These are phyloP conservation scores for Nymphalis io DNA, from an alignment of 1,140 invertebrate genomes.

Conservation along the genomic window DNA sequence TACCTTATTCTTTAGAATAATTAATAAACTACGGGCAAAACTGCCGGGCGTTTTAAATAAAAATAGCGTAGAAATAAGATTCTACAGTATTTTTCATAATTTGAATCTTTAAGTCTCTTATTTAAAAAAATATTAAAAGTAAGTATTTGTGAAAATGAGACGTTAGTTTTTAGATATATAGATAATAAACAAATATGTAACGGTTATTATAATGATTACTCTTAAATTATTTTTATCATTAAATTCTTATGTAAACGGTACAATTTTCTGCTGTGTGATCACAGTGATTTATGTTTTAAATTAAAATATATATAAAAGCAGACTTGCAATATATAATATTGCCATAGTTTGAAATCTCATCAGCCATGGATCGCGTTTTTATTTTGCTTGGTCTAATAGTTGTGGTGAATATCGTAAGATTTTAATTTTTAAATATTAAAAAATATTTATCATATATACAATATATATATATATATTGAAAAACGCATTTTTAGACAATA, in stretches of 20 bases:
- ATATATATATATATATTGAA: not conserved
- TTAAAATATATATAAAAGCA: conserved; percentile 17
- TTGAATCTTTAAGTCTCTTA: too few species aligned
- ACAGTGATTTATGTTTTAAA: conserved; percentile 6
- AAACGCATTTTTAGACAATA: not conserved
- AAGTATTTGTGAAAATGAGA: not conserved
- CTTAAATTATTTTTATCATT: conserved; percentile 1
- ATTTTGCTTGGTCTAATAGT: conserved; percentile 4
- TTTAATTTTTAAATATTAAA: not conserved
- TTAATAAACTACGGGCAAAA: too few species aligned
- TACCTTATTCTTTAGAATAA: too few species aligned
- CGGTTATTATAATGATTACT: conserved; percentile 4
- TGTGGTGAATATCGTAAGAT: not conserved
- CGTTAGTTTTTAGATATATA: not conserved
- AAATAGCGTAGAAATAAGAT: too few species aligned
- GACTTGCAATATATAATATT: not conserved
- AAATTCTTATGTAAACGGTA: conserved; percentile 18
- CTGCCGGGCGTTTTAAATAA: too few species aligned
- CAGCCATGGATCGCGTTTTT: conserved; percentile 9
- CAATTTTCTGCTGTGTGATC: conserved; percentile 23
- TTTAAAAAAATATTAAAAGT: too few species aligned
- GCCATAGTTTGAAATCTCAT: not conserved
- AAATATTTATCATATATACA: not conserved
- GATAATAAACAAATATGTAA: conserved; percentile 2
- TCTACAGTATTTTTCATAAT: too few species aligned